Evolutionary conservation across 2,113 vertebrate species (phyloP).

Genomic region (Pimephales promelas): DNA sequence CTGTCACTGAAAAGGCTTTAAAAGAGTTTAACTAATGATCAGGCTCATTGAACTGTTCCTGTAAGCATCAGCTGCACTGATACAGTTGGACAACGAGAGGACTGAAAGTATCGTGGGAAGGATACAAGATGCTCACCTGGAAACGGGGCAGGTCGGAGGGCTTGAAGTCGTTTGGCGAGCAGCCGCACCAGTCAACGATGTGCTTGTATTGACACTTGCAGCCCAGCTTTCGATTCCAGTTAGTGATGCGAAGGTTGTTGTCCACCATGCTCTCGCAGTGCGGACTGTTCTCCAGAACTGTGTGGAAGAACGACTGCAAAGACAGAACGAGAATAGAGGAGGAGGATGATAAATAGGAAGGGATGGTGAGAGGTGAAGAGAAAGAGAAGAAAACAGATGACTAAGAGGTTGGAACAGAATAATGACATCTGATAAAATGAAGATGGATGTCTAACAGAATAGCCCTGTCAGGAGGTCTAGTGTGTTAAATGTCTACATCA

Average conservation of each 20-base stretch:
- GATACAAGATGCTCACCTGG: slow-evolving; percentile 80
- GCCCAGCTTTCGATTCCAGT: slow-evolving; percentile 93
- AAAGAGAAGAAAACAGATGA: slow-evolving; percentile 33
- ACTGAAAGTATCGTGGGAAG: background rate
- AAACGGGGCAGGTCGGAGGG: slow-evolving; percentile 94
- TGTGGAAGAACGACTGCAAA: slow-evolving; percentile 87
- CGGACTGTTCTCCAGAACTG: slow-evolving; percentile 88
- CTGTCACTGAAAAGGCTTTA: slow-evolving; percentile 8
- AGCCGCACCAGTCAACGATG: slow-evolving; percentile 95
- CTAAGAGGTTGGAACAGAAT: slow-evolving; percentile 30
- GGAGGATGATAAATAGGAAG: slow-evolving; percentile 43
- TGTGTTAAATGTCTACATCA: slow-evolving; percentile 49
- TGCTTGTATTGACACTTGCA: slow-evolving; percentile 96
- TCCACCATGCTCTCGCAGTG: slow-evolving; percentile 92
- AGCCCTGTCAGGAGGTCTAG: slow-evolving; percentile 42
- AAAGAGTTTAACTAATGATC: slow-evolving; percentile 29
- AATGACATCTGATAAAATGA: slow-evolving; percentile 56
- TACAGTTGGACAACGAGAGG: background rate
- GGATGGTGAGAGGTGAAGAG: slow-evolving; percentile 22
- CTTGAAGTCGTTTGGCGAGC: slow-evolving; percentile 91
- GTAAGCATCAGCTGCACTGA: background rate
- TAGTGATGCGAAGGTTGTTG: slow-evolving; percentile 93
- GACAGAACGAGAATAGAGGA: background rate
- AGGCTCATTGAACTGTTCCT: slow-evolving; percentile 3
- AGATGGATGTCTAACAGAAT: slow-evolving; percentile 50